Evolutionary conservation across 2,113 vertebrate species (phyloP), one percentile per base, ranked within the genome.

Genomic region (Hemiscyllium ocellatum): DNA sequence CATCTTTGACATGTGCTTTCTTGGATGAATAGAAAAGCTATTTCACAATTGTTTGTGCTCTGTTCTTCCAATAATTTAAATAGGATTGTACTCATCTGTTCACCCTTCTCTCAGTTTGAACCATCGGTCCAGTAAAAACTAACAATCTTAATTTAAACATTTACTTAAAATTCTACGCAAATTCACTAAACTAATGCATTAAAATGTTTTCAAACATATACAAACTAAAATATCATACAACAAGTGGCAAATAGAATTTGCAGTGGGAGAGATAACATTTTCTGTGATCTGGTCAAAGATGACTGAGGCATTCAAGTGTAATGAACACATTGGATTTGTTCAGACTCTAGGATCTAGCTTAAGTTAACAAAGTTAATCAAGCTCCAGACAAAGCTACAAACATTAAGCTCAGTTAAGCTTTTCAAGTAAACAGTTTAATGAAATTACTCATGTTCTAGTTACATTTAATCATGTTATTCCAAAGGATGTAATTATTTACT

Each of bases 401-500:
- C 7, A 4, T 61, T 66, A 65, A 66, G 61, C 56, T 33, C 56
- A 91, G 89, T 6, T 66, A 65, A 65, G 6, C n/a, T 65, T 91
- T 65, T 0, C 52, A 89, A 33, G 26, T 52, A 89, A 89, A 61
- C 86, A 56, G 4, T 89, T 89, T 33, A 65, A 90, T 29, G 33
- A 56, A 90, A 10, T 65, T 90, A 65, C 89, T 91, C 56, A 91
- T 17, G 61, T 65, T 22, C n/a, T 66, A 65, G 89, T 20, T 66
- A 4, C 8, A 80, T 19, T 90, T 61, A 90, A 90, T 61, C 26
- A 90, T 90, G 89, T 91, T n/a, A 37, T 91, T 91, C 56, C 4
- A 66, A 66, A 91, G 29, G 65, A n/a, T 19, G 89, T 91, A 91
- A 65, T 91, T 91, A 91, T 91, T 37, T 91, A 65, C 33, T 91